Conservation (phyloP, 2,888 invertebrate genomes). For the Anthrax anthrax region DNA sequence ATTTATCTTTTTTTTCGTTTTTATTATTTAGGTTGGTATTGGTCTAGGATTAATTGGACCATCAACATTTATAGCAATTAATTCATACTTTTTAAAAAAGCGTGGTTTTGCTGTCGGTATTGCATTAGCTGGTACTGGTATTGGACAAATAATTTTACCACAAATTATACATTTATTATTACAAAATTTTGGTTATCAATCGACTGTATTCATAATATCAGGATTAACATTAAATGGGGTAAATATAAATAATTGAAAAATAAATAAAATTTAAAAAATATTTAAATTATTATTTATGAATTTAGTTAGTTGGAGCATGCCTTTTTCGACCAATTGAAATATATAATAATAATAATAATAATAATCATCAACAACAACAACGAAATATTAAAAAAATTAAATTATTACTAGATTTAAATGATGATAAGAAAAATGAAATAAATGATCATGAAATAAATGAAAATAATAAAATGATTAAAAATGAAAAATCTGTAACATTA, state of each 20-base stretch:
- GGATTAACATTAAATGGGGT: slow-evolving; percentile 50
- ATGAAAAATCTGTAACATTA: slow-evolving; percentile 12
- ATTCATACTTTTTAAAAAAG: slow-evolving; percentile 51
- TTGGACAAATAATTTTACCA: slow-evolving; percentile 62
- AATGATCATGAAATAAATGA: slow-evolving; percentile 2
- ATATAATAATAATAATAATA: slow-evolving; percentile 22
- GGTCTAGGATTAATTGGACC: slow-evolving; percentile 58
- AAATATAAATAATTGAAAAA: no score
- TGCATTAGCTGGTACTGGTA: slow-evolving; percentile 59
- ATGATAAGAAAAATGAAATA: not conserved
- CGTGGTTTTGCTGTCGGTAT: slow-evolving; percentile 61
- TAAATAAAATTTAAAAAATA: not conserved
- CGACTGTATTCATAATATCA: slow-evolving; percentile 48
- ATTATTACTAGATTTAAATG: slow-evolving; percentile 17
- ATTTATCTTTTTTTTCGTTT: slow-evolving; percentile 1
- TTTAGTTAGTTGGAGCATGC: slow-evolving; percentile 41
- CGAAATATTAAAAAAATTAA: slow-evolving; percentile 24
- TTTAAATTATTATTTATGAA: not conserved
- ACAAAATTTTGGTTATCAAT: slow-evolving; percentile 47
- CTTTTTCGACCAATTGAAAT: slow-evolving; percentile 45
- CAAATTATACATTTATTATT: slow-evolving; percentile 51
- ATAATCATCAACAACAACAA: slow-evolving; percentile 12
- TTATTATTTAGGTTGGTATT: slow-evolving; percentile 37
- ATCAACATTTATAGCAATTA: slow-evolving; percentile 55
- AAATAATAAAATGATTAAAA: not conserved